These are phyloP conservation scores for Colinus virginianus DNA, from an alignment of 2,113 vertebrate genomes.

Conservation along the genomic window DNA sequence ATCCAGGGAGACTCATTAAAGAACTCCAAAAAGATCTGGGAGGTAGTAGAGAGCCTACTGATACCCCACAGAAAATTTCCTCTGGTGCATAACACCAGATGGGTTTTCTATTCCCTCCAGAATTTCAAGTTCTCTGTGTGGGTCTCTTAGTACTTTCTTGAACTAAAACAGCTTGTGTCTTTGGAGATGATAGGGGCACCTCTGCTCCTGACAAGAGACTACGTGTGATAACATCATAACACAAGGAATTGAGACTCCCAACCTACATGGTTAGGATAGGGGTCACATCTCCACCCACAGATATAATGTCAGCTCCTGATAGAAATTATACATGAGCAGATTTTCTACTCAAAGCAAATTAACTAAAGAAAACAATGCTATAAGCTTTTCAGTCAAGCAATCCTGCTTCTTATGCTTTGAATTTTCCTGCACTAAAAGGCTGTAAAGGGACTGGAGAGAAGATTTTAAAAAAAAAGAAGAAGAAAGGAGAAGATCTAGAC, in stretches of 20 bases:
- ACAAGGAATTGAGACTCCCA: neutral
- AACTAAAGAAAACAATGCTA: neutral
- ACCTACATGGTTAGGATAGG: neutral
- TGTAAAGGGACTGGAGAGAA: neutral
- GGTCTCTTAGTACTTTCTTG: neutral
- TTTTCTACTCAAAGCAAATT: neutral
- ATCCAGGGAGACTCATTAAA: neutral
- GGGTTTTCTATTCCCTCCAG: neutral
- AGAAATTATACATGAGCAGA: neutral
- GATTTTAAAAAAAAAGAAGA: accelerated
- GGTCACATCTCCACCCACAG: neutral
- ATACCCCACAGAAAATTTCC: neutral
- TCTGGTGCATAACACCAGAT: neutral
- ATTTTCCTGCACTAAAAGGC: neutral
- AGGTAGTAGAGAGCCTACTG: neutral
- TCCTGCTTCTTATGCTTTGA: neutral
- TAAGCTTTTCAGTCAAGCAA: neutral
- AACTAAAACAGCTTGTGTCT: neutral
- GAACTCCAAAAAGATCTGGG: neutral
- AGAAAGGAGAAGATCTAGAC: neutral
- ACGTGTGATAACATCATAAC: neutral
- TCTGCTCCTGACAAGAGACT: neutral
- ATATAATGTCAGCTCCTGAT: neutral
- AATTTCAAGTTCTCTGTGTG: neutral
- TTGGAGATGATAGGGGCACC: accelerated